Base-by-base conservation (phyloP, 2,797 vertebrate species). In the Chiroxiphia lanceolata region DNA sequence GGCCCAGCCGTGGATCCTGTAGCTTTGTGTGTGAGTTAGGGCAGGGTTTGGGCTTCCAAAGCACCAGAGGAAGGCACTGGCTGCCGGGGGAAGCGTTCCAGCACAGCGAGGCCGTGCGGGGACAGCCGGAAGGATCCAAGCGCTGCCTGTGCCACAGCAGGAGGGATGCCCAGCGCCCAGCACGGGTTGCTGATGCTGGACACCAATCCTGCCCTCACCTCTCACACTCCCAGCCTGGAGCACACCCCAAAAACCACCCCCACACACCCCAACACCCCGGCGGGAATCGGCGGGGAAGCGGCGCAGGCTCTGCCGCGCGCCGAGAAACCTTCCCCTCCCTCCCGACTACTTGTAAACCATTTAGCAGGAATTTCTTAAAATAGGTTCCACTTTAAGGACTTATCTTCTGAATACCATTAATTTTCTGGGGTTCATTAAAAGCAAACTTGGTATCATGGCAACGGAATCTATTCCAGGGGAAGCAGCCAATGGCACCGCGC, bases 391-490 rank as follows among this genome's bases (percentile, higher is more conserved):
- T 94, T 95, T 96, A 93, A 95, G 91, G 92, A 94, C 92, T 96
- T 95, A 81, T 89, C 94, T 94, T 83, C 94, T 87, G 95, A 96
- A 96, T 96, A 42, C 94, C 95, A 97, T 97, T 97, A 93, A 97
- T 97, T 97, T 97, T 95, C 94, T 96, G 85, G 92, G 95, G 87
- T 97, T 97, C 91, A 89, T 97, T 97, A 97, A 97, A 96, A 96
- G 86, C 90, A 96, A 96, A 96, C 96, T 96, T 97, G 95, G 95
- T 97, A 94, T 97, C 96, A 83, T 97, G 94, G 96, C 97, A 97
- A 97, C 96, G 78, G 90, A 69, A 94, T 89, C 95, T 92, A 70
- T 96, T 96, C 93, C 94, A n/a, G 21, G 88, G 94, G 90, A 79
- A 85, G 87, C 91, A 93, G 95, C 95, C 94, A 96, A 96, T 95